Percentiles rank a stretch among this genome's conserved stretches.
Evolutionary conservation across 2,797 vertebrate genomes (phyloP).

Genomic region (Myotis vivesi): DNA sequence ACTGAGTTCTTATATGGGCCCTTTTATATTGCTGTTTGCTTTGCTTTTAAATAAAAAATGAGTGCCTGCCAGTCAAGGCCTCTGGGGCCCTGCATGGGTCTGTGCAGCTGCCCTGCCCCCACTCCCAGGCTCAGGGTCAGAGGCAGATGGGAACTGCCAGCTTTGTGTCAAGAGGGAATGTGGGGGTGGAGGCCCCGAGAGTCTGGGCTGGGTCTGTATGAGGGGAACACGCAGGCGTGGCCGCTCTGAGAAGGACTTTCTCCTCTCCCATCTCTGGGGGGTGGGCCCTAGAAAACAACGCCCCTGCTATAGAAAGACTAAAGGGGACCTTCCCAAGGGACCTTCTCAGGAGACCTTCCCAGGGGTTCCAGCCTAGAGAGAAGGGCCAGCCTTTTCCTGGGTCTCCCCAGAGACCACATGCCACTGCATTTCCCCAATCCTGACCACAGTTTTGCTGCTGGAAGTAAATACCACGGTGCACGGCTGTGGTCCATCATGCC

Average conservation of each 20-base stretch:
- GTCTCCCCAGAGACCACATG: fast-evolving
- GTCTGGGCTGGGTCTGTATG: neutral
- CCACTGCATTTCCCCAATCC: fast-evolving
- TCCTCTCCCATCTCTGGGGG: neutral
- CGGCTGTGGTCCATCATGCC: too few relatives aligned
- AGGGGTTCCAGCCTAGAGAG: neutral
- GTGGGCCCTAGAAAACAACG: neutral
- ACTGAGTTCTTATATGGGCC: constrained; percentile 72
- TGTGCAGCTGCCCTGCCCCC: neutral
- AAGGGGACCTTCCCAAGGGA: neutral
- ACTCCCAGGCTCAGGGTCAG: neutral
- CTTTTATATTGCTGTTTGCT: constrained; percentile 73
- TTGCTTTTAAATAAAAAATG: constrained; percentile 74
- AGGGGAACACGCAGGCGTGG: neutral
- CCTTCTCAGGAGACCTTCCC: neutral
- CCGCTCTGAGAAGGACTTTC: neutral
- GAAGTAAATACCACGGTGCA: neutral
- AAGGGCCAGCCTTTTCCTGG: neutral
- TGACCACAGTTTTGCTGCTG: neutral
- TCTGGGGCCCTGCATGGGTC: neutral
- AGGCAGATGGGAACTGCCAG: neutral
- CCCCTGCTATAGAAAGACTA: neutral
- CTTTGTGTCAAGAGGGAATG: fast-evolving
- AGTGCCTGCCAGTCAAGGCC: constrained; percentile 45
- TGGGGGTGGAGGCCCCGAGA: fast-evolving